A percentile compares a stretch with the other conserved stretches of the same genome.
phyloP scores from a whole-genome alignment of 2,113 vertebrate genomes.

The Anguilla japonica region DNA sequence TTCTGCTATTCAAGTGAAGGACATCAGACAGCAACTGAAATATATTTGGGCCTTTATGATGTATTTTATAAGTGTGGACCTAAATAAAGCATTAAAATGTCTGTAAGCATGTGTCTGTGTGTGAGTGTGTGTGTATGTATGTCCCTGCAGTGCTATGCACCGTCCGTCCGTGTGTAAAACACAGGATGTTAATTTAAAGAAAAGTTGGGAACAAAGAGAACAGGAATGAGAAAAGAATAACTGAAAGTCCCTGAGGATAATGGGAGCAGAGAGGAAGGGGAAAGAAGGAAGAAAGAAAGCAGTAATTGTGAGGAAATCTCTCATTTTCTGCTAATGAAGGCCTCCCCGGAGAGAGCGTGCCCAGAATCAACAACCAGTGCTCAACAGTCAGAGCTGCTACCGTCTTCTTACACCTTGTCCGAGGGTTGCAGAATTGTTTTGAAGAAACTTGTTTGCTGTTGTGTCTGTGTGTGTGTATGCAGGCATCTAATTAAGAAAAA shows the following conservation, averaged over 20 bases:
- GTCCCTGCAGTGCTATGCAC: no score
- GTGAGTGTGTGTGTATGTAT: no score
- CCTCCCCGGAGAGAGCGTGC: constrained; percentile 56
- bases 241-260: constrained; percentile 55
- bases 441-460: constrained; percentile 11
- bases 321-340: constrained; percentile 75
- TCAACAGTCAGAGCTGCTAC: neutral
- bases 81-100: no score
- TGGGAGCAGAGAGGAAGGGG: constrained; percentile 42
- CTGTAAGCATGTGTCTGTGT: no score
- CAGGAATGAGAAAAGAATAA: constrained; percentile 27
- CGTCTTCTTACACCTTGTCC: constrained; percentile 10
- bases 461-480: neutral
- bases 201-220: neutral
- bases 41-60: no score
- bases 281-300: constrained; percentile 30
- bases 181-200: neutral
- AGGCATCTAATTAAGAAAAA: no score
- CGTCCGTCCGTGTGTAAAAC: neutral
- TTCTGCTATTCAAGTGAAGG: no score
- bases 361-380: constrained; percentile 63
- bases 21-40: no score
- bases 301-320: constrained; percentile 74
- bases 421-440: constrained; percentile 32
- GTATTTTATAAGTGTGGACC: no score